These are phyloP conservation scores for Telmatherina bonti DNA, from an alignment of 2,797 vertebrate species.

Conservation along the genomic window DNA sequence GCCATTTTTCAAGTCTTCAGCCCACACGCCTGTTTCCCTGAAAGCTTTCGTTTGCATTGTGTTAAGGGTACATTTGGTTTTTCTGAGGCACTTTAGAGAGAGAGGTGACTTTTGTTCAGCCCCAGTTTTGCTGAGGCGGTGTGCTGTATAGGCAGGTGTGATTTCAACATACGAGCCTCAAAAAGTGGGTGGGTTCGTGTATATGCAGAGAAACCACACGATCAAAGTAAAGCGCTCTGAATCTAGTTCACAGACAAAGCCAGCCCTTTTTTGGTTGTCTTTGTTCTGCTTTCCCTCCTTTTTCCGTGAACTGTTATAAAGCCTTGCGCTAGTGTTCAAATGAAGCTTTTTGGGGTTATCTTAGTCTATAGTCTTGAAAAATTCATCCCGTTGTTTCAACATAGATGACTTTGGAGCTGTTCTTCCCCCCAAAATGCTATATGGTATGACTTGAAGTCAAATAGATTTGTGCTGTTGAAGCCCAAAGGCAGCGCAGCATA, in stretches of 20 bases:
- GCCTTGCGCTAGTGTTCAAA: constrained; percentile 18
- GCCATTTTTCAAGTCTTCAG: constrained; percentile 44
- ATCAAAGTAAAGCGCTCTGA: constrained; percentile 71
- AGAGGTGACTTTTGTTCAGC: constrained; percentile 57
- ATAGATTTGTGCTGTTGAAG: constrained; percentile 41
- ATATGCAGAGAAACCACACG: constrained; percentile 76
- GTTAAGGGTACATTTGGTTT: constrained; percentile 49
- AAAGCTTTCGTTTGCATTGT: constrained; percentile 60
- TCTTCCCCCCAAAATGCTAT: constrained; percentile 29
- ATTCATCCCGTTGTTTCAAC: constrained; percentile 7
- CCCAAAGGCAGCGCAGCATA: constrained; percentile 59
- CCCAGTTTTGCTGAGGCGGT: constrained; percentile 67
- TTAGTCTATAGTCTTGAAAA: constrained; percentile 30
- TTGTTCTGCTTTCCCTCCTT: constrained; percentile 58
- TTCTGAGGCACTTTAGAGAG: constrained; percentile 44
- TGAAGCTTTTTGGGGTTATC: constrained; percentile 21
- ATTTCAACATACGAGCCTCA: constrained; percentile 69
- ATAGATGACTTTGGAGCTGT: constrained; percentile 13
- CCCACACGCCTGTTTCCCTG: constrained; percentile 62
- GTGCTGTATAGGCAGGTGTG: constrained; percentile 77
- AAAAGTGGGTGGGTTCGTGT: constrained; percentile 67
- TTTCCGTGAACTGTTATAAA: constrained; percentile 42
- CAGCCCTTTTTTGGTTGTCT: constrained; percentile 26
- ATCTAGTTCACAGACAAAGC: constrained; percentile 69
- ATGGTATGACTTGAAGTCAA: constrained; percentile 31